These are phyloP conservation scores for Plebejus melissa DNA, from an alignment of 2,888 invertebrate species.

Conservation along the genomic window DNA sequence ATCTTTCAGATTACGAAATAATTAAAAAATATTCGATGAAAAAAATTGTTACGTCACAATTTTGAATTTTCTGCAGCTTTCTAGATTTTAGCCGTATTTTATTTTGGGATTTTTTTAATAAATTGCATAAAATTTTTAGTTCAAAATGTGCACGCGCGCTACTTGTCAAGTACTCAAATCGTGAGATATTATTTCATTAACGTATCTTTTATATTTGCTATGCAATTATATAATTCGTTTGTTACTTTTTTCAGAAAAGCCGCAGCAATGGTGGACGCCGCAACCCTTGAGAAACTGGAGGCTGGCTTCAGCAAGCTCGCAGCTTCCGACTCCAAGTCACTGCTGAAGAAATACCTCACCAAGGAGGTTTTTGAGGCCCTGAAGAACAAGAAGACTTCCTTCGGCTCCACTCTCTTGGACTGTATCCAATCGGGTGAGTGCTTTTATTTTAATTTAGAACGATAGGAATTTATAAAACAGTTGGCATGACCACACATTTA, in stretches of 20 bases:
- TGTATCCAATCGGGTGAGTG: constrained; percentile 94
- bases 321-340: constrained; percentile 94
- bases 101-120: not conserved
- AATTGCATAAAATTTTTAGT: constrained; percentile 28
- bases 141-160: constrained; percentile 67
- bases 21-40: not conserved
- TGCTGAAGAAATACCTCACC: constrained; percentile 97
- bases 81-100: not conserved
- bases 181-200: constrained; percentile 48
- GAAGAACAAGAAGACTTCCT: constrained; percentile 95
- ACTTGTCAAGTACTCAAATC: constrained; percentile 73
- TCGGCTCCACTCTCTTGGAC: constrained; percentile 95
- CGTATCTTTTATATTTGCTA: not conserved
- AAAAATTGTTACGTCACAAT: constrained; percentile 12
- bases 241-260: constrained; percentile 80
- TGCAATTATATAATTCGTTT: constrained; percentile 20
- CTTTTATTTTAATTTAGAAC: not conserved
- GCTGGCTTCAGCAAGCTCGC: constrained; percentile 92
- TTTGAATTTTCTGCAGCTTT: not conserved
- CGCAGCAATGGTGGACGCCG: constrained; percentile 94
- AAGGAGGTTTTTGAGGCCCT: constrained; percentile 93
- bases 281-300: constrained; percentile 93
- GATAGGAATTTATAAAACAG: constrained; percentile 4
- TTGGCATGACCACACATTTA: not conserved
- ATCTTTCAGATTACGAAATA: not conserved